Base-by-base conservation (phyloP, 2,888 invertebrate genomes). In the Galerucella pusilla region DNA sequence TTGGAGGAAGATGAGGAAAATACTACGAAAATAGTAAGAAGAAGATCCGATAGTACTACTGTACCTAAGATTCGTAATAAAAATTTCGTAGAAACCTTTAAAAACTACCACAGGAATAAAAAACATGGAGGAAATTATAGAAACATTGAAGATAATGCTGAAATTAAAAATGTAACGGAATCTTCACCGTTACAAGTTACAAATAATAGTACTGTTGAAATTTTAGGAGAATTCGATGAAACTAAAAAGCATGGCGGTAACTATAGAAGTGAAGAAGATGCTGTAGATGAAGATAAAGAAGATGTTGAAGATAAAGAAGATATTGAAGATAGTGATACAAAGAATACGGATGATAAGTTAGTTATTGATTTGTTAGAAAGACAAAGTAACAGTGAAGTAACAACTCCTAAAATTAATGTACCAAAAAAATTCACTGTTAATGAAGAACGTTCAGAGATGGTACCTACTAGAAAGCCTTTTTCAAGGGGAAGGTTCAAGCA, bases 111-210 rank as follows among this genome's bases (percentile, higher is more conserved):
- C 59, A 60, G 75, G 35, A 77, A 72, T 25, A 75, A 77, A 45
- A 76, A 78, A 71, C 81, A 81, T 64, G 83, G 82, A 6, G 82
- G 82, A n/a, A 83, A 82, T 67, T 81, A 81, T 61, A 72, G 59
- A 67, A 79, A 65, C 42, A 45, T 54, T 54, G 79, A 79, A 64
- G 66, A 70, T 25, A 16, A 45, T n/a, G 10, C 6, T 10, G 45
- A 42, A 45, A 64, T n/a, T 64, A 49, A 49, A 49, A 12, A 12
- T 49, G 14, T 49, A 5, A 49, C 14, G 7, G 35, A 42, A 42
- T 42, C 35, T 0, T 42, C 35, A 12, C 49, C 49, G 11, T 28
- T 28, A 28, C 12, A 49, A 49, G 42, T 45, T 7, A 9, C 16
- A 11, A 61, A 28, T 61, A 57, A 16, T 20, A 20, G 2, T 10